Evolutionary conservation across 2,888 invertebrate species (phyloP).

Genomic region (Sepioteuthis lessoniana): DNA sequence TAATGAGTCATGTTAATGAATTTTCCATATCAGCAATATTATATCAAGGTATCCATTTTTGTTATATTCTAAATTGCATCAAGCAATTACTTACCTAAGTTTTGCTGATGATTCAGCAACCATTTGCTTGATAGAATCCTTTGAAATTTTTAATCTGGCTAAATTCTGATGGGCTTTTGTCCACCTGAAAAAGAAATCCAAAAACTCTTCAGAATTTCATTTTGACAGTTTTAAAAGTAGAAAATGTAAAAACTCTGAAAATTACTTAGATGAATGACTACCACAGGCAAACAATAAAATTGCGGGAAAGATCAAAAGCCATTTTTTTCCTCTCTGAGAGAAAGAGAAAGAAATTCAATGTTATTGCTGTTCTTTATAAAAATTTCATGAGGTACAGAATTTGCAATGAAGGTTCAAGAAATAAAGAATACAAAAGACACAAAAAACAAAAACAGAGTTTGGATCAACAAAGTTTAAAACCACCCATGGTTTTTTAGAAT

Average conservation of each 20-base stretch:
- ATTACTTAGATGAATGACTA: too few species aligned
- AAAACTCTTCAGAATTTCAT: not conserved
- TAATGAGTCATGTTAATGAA: too few species aligned
- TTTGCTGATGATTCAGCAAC: slow-evolving; percentile 70
- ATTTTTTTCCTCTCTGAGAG: not conserved
- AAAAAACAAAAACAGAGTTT: not conserved
- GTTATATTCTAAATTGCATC: too few species aligned
- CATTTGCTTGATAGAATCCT: slow-evolving; percentile 68
- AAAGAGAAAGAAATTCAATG: not conserved
- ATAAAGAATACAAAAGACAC: not conserved
- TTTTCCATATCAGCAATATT: too few species aligned
- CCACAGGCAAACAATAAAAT: too few species aligned
- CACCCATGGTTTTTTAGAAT: not conserved
- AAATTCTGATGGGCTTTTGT: slow-evolving; percentile 75
- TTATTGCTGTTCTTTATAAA: not conserved
- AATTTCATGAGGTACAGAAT: too few species aligned
- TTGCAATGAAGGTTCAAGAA: too few species aligned
- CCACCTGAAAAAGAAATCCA: slow-evolving; percentile 77
- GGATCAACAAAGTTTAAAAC: not conserved
- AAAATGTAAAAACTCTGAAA: not conserved
- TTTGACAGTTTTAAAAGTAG: not conserved
- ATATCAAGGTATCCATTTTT: too few species aligned
- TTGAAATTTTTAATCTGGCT: slow-evolving; percentile 69
- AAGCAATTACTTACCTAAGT: slow-evolving; percentile 66
- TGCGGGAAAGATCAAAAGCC: not conserved